Base-by-base conservation (phyloP, 2,797 vertebrate genomes). In the Sebastes nivosus region DNA sequence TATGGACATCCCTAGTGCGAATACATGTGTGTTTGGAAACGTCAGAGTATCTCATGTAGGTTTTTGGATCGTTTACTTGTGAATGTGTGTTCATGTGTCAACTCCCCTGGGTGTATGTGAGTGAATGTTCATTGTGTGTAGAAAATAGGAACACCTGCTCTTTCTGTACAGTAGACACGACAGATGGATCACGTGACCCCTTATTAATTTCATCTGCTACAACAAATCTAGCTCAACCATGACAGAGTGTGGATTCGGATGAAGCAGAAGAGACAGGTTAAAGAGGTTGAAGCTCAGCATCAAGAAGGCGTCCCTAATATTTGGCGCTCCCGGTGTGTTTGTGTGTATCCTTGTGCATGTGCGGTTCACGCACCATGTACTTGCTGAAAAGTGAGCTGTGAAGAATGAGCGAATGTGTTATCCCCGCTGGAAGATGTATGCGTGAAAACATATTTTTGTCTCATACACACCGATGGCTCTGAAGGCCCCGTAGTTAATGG, bases 361-460 rank as follows among this genome's bases (percentile, higher is more conserved):
- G 55, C 10, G 52, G 61, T 79, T 85, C 38, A 59, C 60, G 72
- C 83, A 36, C 54, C 55, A 3, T 42, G 61, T 59, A 32, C 75
- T 79, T 57, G 55, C 67, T 67, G 81, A 58, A 81, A 67, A 77
- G 61, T 54, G 85, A 90, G 71, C 81, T 81, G 86, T 89, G 85
- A 89, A 88, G 84, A 84, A 74, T 63, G 82, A 89, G 66, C 3
- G 20, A 61, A 83, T 20, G 73, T 73, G 87, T 88, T 67, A 72
- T 71, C n/a, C 68, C 57, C 38, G 46, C 79, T 87, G 88, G 72
- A 86, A 79, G 88, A 88, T 74, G 86, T 25, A 27, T 67, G 84
- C 27, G 38, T 74, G 73, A 82, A 88, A 91, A 76, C 84, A 87
- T 67, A 79, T 86, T 91, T 88, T 52, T 70, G 80, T 85, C 78